Base-by-base conservation (phyloP, 2,113 vertebrate species). In the Sterna hirundo region DNA sequence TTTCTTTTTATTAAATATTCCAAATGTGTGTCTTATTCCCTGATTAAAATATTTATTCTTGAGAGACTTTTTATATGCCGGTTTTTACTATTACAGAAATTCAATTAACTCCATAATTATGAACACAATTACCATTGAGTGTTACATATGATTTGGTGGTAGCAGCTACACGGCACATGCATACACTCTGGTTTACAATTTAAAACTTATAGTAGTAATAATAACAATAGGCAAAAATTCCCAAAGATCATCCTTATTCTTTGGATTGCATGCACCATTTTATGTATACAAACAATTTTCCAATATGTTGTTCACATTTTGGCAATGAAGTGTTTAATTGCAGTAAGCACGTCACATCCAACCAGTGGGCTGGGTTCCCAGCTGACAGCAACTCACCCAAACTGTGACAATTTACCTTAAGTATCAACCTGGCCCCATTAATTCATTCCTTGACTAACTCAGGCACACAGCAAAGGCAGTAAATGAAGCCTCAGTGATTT, bases 71-170 rank as follows among this genome's bases (percentile, higher is more conserved):
- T 91, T 92, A 88, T 93, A 83, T 30, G 72, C 61, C 42, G 11
- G 2, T 87, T 94, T 94, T 97, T 86, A 95, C 83, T 82, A 80
- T 81, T 89, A 64, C 44, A 93, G 95, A 86, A 93, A 94, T 95
- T 83, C 90, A 96, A 95, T 97, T 95, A 97, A 83, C 79, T 90
- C 65, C 65, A 52, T 94, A 97, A 96, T 97, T 97, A 95, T 38
- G 74, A 94, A 82, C 82, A 94, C 85, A 90, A 95, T 96, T 96
- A 97, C 79, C 76, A 32, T 4, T 13, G 83, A 95, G 91, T 30
- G 29, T 32, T 97, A 90, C 85, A 30, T 77, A 69, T 47, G 91
- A 76, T 93, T 93, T 82, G 76, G 62, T 83, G 81, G 90, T 58
- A 60, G 71, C 47, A 88, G 79, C 84, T 86, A 69, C 79, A 49